phyloP scores from a whole-genome alignment of 2,888 invertebrate species.

The Sarcophaga subvicina region DNA sequence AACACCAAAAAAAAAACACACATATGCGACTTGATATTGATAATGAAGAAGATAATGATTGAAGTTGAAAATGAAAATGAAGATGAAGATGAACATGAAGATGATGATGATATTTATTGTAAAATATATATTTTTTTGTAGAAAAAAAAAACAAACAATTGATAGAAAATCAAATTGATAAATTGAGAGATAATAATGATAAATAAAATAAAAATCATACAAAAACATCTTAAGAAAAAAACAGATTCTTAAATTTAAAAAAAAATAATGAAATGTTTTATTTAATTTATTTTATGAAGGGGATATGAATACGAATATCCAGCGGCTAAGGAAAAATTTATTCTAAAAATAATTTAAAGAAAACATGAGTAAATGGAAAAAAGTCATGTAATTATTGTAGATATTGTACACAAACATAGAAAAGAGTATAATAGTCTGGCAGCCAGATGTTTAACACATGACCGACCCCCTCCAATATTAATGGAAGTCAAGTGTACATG shows the following conservation, averaged over 20 bases:
- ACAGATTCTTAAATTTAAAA: constrained; percentile 23
- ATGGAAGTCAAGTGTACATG: constrained; percentile 35
- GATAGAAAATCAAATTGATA: constrained; percentile 45
- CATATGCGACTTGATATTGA: constrained; percentile 57
- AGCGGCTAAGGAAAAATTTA: constrained; percentile 9
- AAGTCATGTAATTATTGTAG: not conserved
- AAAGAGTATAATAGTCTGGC: constrained; percentile 69
- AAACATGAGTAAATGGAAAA: not conserved
- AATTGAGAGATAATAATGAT: constrained; percentile 64
- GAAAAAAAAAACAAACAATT: constrained; percentile 43
- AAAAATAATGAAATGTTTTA: not conserved
- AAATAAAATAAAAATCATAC: constrained; percentile 37
- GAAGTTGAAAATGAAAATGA: constrained; percentile 64
- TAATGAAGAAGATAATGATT: constrained; percentile 64
- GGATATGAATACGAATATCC: not conserved
- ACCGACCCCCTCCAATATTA: constrained; percentile 30
- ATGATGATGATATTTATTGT: constrained; percentile 66
- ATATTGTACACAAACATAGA: constrained; percentile 55
- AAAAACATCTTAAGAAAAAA: constrained; percentile 67
- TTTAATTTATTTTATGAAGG: not conserved
- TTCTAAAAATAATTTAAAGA: constrained; percentile 62
- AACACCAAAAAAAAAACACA: not conserved
- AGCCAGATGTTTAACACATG: constrained; percentile 70
- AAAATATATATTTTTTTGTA: constrained; percentile 57
- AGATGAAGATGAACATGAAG: constrained; percentile 58